Base-by-base conservation (phyloP, 2,888 invertebrate species). In the Melanchra persicariae region DNA sequence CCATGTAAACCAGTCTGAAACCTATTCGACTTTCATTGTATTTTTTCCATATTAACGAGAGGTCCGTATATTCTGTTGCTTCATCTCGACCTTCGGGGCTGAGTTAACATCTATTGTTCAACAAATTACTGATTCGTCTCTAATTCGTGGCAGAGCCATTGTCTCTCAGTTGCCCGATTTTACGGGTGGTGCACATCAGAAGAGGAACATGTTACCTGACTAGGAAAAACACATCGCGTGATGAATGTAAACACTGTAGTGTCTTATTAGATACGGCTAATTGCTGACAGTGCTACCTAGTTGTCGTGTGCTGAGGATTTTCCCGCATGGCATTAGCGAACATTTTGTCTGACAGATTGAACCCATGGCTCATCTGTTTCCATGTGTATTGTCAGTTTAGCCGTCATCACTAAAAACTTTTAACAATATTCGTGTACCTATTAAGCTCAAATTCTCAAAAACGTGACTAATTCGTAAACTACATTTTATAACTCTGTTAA, bases 71-170 rank as follows among this genome's bases (percentile, higher is more conserved):
- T 89, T 85, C 84, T 83, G 88, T 93, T 93, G 87, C 92, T 82
- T 86, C 91, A 92, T 87, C 85, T 83, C 89, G 89, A 91, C 95
- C 95, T 95, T 95, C 94, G 88, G 89, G 91, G 90, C 89, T 93
- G 91, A 91, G 91, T 93, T 93, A 91, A 89, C 92, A 89, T 91
- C 92, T 91, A 95, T 95, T 95, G 95, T 95, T 94, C 84, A 90
- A 89, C 86, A 92, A 94, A 94, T 93, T 91, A 91, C 91, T 91
- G 90, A 92, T 92, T 93, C 90, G 92, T 91, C 93, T 91, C 92
- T 94, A 94, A 94, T 94, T 93, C 88, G 91, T 90, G 87, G 89
- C 90, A 88, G 84, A 87, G 70, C 93, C 86, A 95, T 95, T 95
- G 95, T 95, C 91, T 93, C 88, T 83, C 87, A 89, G 85, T 81